Evolutionary conservation across 2,888 invertebrate genomes (phyloP).

Genomic region (Zele albiditarsus): DNA sequence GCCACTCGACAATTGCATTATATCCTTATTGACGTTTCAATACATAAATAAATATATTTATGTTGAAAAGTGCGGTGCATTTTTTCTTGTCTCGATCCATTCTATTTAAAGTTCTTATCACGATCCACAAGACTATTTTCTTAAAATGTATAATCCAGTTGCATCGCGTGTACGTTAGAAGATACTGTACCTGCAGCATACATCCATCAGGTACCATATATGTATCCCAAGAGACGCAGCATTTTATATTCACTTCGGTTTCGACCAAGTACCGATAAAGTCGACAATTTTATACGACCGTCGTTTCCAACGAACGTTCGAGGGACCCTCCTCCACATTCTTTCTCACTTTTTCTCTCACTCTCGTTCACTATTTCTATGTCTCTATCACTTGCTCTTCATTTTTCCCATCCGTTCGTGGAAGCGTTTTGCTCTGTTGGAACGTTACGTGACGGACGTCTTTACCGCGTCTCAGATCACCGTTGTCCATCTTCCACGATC

Average conservation of each 20-base stretch:
- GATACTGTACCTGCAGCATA: conserved; percentile 32
- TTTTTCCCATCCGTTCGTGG: conserved; percentile 36
- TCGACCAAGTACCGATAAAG: conserved; percentile 57
- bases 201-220: conserved; percentile 44
- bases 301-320: conserved; percentile 44
- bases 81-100: background rate
- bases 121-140: background rate
- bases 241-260: conserved; percentile 59
- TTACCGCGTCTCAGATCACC: conserved; percentile 36
- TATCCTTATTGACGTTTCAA: no score
- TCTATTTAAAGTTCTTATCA: background rate
- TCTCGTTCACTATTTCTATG: conserved; percentile 31
- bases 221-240: conserved; percentile 48
- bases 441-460: conserved; percentile 48
- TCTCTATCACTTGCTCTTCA: conserved; percentile 28
- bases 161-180: conserved; percentile 26
- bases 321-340: conserved; percentile 36
- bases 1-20: no score
- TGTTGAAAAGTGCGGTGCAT: no score
- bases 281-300: conserved; percentile 56
- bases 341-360: conserved; percentile 4
- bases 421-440: conserved; percentile 33
- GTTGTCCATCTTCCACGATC: conserved; percentile 44
- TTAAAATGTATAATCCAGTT: conserved; percentile 22
- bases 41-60: no score